A percentile compares a stretch with the other conserved stretches of the same genome.
These are phyloP conservation scores for Catagonus wagneri DNA, from an alignment of 2,113 vertebrate genomes.

Conservation along the genomic window DNA sequence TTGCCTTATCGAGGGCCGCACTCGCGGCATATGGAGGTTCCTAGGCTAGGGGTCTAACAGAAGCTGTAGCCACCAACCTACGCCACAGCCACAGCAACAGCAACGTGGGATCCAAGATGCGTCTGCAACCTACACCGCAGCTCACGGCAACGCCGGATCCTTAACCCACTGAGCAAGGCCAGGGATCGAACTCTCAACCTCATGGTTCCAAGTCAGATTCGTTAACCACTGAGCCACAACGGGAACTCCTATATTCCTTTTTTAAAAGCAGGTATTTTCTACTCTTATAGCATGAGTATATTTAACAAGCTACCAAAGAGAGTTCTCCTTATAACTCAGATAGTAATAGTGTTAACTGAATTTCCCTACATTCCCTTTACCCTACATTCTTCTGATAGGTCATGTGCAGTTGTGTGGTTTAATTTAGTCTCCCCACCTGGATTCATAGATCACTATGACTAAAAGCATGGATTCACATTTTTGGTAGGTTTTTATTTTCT, in stretches of 20 bases:
- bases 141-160: no score
- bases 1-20: no score
- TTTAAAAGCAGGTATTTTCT: conserved; percentile 33
- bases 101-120: no score
- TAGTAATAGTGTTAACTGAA: neutral
- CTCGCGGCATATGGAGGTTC: no score
- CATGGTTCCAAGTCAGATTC: no score
- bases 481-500: neutral
- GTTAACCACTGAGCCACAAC: no score
- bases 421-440: neutral
- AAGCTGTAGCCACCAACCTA: no score
- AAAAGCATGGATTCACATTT: neutral
- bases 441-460: neutral
- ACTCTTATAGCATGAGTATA: neutral
- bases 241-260: conserved; percentile 4
- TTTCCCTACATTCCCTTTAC: neutral
- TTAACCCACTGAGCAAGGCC: no score
- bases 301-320: neutral
- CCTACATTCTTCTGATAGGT: neutral
- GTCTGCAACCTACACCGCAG: no score
- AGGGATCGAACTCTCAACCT: no score
- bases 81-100: no score
- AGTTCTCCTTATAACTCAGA: neutral
- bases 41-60: no score
- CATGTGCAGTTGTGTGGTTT: neutral